A percentile compares a stretch with the other conserved stretches of the same genome.
These are phyloP conservation scores for Lanistes nyassanus DNA, from an alignment of 1,140 invertebrate genomes.

Conservation along the genomic window DNA sequence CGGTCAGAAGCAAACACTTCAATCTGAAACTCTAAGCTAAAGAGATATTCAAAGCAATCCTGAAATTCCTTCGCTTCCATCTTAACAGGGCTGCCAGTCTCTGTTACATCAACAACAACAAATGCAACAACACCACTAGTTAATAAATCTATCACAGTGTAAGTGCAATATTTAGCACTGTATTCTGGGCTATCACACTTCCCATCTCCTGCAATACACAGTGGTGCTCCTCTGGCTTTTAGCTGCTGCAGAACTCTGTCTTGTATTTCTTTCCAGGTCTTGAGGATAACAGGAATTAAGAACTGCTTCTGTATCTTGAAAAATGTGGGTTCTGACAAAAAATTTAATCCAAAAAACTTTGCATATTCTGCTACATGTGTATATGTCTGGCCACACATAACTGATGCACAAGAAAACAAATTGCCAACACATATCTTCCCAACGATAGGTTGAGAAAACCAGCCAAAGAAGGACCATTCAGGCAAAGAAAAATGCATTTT, in stretches of 20 bases:
- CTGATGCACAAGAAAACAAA: not conserved
- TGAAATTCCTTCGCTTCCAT: slow-evolving; percentile 30
- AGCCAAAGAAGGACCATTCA: not conserved
- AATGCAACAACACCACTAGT: slow-evolving; percentile 15
- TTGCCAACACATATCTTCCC: not conserved
- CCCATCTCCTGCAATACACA: not conserved
- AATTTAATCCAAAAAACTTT: not conserved
- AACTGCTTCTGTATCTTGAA: not conserved
- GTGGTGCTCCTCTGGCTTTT: not conserved
- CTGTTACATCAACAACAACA: slow-evolving; percentile 17
- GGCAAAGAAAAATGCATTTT: not conserved
- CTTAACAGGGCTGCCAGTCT: slow-evolving; percentile 22
- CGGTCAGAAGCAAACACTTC: slow-evolving; percentile 23
- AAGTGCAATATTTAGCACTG: not conserved
- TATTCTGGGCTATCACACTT: not conserved
- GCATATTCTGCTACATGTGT: not conserved
- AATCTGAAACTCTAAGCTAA: slow-evolving; percentile 20
- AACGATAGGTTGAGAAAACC: not conserved
- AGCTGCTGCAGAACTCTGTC: not conserved
- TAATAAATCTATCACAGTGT: not conserved
- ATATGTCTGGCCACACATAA: not conserved
- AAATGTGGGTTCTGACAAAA: not conserved
- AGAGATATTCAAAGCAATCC: slow-evolving; percentile 8
- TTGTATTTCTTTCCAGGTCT: not conserved
- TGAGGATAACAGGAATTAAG: not conserved